These are phyloP conservation scores for Pollenia angustigena DNA, from an alignment of 2,888 invertebrate genomes.

Conservation along the genomic window DNA sequence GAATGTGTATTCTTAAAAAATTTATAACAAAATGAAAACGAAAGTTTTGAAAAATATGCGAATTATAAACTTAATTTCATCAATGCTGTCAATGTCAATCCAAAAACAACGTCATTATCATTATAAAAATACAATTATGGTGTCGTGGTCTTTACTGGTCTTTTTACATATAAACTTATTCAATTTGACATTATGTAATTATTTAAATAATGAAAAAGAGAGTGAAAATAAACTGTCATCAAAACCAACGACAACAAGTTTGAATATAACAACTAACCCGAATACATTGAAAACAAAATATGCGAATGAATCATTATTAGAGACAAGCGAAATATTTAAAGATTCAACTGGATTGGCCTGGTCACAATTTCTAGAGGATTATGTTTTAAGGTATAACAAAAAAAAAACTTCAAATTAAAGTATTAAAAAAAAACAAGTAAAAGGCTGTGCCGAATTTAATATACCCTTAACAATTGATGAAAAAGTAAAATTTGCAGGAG, in stretches of 20 bases:
- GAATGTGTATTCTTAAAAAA: conserved; percentile 23
- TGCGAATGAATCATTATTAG: conserved; percentile 77
- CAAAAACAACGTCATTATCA: conserved; percentile 23
- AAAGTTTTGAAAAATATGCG: conserved; percentile 74
- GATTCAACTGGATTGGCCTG: conserved; percentile 83
- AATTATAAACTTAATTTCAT: conserved; percentile 2
- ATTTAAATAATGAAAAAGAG: conserved; percentile 38
- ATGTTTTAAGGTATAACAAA: conserved; percentile 85
- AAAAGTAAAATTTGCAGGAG: no score
- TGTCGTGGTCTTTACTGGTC: conserved; percentile 68
- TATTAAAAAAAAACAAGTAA: neutral
- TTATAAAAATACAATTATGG: conserved; percentile 64
- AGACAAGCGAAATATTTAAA: conserved; percentile 56
- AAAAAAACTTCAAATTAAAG: neutral
- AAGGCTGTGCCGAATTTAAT: neutral
- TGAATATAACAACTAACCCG: conserved; percentile 48
- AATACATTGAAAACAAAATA: conserved; percentile 76
- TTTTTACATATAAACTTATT: conserved; percentile 75
- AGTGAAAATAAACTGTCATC: conserved; percentile 75
- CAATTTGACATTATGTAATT: conserved; percentile 80
- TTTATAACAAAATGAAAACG: conserved; percentile 75
- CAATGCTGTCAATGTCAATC: conserved; percentile 4
- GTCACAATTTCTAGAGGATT: conserved; percentile 87
- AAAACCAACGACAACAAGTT: conserved; percentile 54
- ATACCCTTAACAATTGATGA: neutral